A percentile compares a stretch with the other conserved stretches of the same genome.
phyloP scores from a whole-genome alignment of 2,888 invertebrate genomes.

The Eretmocerus hayati region DNA sequence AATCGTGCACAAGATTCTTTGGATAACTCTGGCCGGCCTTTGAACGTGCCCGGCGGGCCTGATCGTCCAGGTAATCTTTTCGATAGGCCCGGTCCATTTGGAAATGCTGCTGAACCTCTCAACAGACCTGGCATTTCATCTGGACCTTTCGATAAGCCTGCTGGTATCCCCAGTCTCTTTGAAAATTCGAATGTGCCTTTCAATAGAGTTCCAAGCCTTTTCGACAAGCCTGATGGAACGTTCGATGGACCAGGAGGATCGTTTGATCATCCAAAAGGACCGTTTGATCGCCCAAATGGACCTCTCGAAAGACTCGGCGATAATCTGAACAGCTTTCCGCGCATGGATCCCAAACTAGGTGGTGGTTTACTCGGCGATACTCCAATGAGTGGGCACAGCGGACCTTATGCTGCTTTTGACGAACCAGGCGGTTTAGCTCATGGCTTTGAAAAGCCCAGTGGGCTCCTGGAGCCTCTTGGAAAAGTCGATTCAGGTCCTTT shows the following conservation, averaged over 20 bases:
- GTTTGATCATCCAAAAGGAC: background rate
- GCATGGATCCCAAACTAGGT: no score
- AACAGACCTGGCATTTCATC: background rate
- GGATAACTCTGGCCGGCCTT: background rate
- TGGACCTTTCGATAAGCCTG: constrained; percentile 3
- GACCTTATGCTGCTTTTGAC: constrained; percentile 1
- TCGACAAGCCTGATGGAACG: constrained; percentile 1
- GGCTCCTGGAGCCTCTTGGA: constrained; percentile 2
- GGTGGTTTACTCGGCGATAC: background rate
- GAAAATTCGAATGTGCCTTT: background rate
- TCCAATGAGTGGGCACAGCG: background rate
- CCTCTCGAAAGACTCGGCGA: constrained; percentile 8
- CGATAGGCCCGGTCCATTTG: background rate
- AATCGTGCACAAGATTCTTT: background rate
- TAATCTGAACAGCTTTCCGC: no score
- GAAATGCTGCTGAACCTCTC: background rate
- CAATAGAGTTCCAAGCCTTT: background rate
- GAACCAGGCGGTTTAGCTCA: background rate
- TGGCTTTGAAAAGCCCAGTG: background rate
- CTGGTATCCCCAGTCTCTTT: background rate
- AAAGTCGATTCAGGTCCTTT: constrained; percentile 14
- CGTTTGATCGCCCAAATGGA: background rate
- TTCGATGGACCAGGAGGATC: constrained; percentile 5
- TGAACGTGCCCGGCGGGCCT: no score
- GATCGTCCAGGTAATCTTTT: background rate